These are phyloP conservation scores for Erebia aethiops DNA, from an alignment of 2,888 invertebrate species.

Conservation along the genomic window DNA sequence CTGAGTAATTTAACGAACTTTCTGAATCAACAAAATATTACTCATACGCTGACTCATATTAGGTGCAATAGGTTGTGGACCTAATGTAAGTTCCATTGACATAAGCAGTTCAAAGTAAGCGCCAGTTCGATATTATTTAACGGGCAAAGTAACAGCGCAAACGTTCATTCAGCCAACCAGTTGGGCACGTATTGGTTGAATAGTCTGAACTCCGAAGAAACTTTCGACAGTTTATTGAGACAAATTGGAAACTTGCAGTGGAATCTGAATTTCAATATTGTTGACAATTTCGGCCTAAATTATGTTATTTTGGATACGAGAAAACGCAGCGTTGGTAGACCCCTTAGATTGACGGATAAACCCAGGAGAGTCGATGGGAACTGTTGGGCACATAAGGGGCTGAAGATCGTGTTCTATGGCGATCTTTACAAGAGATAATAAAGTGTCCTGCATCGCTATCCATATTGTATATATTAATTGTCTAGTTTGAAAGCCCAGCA, in stretches of 20 bases:
- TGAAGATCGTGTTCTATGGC: too few relatives aligned
- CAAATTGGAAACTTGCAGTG: conserved; percentile 13
- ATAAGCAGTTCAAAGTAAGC: conserved; percentile 22
- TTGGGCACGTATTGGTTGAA: conserved; percentile 16
- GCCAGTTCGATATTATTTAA: conserved; percentile 31
- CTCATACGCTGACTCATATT: neutral
- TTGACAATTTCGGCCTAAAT: neutral
- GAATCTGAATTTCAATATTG: neutral
- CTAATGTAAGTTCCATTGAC: conserved; percentile 32
- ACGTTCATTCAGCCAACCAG: conserved; percentile 5
- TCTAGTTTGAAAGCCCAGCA: too few relatives aligned
- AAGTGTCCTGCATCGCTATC: too few relatives aligned
- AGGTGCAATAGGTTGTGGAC: neutral
- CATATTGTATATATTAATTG: too few relatives aligned
- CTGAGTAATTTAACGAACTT: too few relatives aligned
- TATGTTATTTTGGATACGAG: too few relatives aligned
- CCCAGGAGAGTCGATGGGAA: too few relatives aligned
- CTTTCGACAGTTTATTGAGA: conserved; percentile 21
- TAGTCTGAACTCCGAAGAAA: conserved; percentile 12
- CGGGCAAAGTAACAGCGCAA: conserved; percentile 9
- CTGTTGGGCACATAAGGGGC: too few relatives aligned
- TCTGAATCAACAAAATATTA: too few relatives aligned
- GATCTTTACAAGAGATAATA: too few relatives aligned
- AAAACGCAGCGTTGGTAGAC: too few relatives aligned
- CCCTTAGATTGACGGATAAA: too few relatives aligned